Conservation (phyloP, 2,888 invertebrate species). For the Polymixis flavicincta region DNA sequence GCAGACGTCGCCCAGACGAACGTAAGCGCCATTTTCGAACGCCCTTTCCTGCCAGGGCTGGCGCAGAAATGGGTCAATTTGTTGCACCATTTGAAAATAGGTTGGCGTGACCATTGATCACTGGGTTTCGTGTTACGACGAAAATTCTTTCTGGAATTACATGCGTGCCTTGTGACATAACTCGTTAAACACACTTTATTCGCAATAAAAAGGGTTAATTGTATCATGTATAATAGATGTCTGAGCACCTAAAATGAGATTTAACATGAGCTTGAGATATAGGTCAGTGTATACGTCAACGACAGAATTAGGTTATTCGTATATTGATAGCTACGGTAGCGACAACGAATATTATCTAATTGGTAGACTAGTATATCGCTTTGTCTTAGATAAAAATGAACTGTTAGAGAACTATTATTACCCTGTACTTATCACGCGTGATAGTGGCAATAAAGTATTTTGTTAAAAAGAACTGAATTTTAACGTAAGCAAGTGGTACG, state of each 20-base stretch:
- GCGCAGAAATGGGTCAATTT: constrained; percentile 63
- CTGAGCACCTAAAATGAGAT: constrained; percentile 19
- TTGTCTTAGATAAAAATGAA: constrained; percentile 60
- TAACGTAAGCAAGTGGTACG: constrained; percentile 18
- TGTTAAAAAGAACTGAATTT: constrained; percentile 15
- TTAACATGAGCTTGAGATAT: constrained; percentile 38
- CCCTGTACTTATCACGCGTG: constrained; percentile 57
- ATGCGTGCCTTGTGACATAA: constrained; percentile 10
- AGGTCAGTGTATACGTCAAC: constrained; percentile 42
- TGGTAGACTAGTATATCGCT: constrained; percentile 56
- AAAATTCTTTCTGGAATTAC: constrained; percentile 28
- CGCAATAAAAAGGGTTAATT: constrained; percentile 46
- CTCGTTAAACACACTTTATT: constrained; percentile 42
- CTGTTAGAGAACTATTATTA: constrained; percentile 56
- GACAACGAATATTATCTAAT: constrained; percentile 62
- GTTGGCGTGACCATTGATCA: constrained; percentile 34
- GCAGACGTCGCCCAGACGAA: constrained; percentile 84
- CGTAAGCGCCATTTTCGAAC: constrained; percentile 84
- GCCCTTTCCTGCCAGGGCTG: constrained; percentile 81
- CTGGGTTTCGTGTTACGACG: constrained; percentile 43
- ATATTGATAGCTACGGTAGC: constrained; percentile 56
- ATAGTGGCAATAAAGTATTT: constrained; percentile 48
- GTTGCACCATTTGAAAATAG: constrained; percentile 55
- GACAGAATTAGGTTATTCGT: constrained; percentile 32
- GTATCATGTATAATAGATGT: constrained; percentile 21